phyloP scores from a whole-genome alignment of 2,888 invertebrate species.

The Euclidia mi region DNA sequence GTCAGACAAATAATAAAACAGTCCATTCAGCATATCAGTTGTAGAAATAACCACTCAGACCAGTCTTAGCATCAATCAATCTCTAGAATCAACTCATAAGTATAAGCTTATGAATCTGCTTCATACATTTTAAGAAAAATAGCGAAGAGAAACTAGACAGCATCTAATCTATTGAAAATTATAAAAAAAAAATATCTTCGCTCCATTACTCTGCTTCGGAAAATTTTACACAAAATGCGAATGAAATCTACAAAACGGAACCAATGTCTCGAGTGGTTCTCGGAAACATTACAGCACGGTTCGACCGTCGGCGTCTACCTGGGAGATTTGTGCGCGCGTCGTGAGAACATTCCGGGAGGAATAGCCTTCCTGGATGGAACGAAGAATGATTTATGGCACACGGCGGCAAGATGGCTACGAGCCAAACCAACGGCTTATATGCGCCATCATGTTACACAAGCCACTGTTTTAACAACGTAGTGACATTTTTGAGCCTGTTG shows the following conservation, averaged over 20 bases:
- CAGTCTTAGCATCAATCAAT: no score
- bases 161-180: neutral
- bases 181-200: neutral
- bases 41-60: no score
- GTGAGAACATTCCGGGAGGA: slow-evolving; percentile 60
- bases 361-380: slow-evolving; percentile 12
- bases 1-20: no score
- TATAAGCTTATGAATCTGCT: no score
- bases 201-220: slow-evolving; percentile 3
- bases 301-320: slow-evolving; percentile 59
- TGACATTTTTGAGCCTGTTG: no score
- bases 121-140: no score
- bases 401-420: slow-evolving; percentile 5
- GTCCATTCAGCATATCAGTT: no score
- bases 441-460: slow-evolving; percentile 5
- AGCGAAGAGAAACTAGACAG: no score
- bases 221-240: slow-evolving; percentile 33
- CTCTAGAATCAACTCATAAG: no score
- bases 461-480: neutral
- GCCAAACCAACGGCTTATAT: neutral
- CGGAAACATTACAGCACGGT: slow-evolving; percentile 59
- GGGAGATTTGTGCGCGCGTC: slow-evolving; percentile 73
- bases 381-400: slow-evolving; percentile 30
- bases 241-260: slow-evolving; percentile 58
- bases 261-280: slow-evolving; percentile 63